These are phyloP conservation scores for Halcyon badia DNA, from an alignment of 2,797 vertebrate genomes.

Conservation along the genomic window DNA sequence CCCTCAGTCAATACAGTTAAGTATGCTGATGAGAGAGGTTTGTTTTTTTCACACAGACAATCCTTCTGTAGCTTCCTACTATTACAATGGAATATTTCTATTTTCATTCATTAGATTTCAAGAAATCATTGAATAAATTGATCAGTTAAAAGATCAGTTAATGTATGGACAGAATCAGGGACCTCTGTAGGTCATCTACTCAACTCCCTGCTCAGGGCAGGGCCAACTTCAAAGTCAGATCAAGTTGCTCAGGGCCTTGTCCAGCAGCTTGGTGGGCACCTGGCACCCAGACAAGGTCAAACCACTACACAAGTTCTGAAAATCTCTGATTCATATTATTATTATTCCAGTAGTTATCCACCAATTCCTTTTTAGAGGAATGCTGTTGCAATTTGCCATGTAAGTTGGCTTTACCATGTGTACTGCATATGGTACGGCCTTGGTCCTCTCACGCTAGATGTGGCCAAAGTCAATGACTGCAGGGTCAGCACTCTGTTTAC, in stretches of 20 bases:
- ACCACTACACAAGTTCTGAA: not conserved
- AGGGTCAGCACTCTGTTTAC: not conserved
- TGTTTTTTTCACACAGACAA: not conserved
- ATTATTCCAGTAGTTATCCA: not conserved
- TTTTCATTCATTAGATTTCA: not conserved
- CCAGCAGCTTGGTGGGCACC: too few species aligned
- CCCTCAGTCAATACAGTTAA: not conserved
- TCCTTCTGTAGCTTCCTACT: not conserved
- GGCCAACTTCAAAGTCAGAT: not conserved
- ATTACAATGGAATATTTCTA: not conserved
- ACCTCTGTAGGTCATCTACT: not conserved
- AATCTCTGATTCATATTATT: not conserved
- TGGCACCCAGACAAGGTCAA: too few species aligned
- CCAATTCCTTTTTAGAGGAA: not conserved
- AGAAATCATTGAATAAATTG: not conserved
- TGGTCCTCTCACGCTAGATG: not conserved
- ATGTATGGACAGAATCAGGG: not conserved
- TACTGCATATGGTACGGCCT: not conserved
- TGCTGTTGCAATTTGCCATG: not conserved
- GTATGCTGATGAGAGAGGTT: not conserved
- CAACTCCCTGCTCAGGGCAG: not conserved
- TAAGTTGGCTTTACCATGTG: not conserved
- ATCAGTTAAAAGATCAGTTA: not conserved
- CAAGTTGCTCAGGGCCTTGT: not conserved
- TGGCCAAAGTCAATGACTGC: not conserved